A percentile compares a stretch with the other conserved stretches of the same genome.
Evolutionary conservation across 2,888 invertebrate genomes (phyloP).

Genomic region (Zootermopsis nevadensis): DNA sequence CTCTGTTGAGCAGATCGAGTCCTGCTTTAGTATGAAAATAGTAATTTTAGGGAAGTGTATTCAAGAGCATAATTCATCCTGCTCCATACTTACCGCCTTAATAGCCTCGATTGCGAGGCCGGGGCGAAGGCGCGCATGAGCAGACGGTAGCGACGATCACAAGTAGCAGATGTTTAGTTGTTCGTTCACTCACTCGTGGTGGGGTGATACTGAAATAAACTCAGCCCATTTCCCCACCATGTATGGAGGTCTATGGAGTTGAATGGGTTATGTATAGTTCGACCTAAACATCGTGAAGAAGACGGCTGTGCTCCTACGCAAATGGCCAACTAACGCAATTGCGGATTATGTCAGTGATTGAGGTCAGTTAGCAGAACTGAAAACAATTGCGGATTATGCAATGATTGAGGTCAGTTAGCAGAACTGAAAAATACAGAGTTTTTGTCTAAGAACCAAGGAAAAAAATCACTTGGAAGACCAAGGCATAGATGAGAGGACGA

Average conservation of each 20-base stretch:
- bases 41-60: neutral
- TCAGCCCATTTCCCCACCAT: slow-evolving; percentile 40
- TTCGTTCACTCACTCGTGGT: neutral
- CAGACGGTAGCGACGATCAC: neutral
- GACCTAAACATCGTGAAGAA: neutral
- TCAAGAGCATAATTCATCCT: neutral
- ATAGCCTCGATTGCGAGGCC: neutral
- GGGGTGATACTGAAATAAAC: slow-evolving; percentile 24
- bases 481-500: no score
- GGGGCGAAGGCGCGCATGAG: neutral
- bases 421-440: no score
- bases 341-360: no score
- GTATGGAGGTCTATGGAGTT: slow-evolving; percentile 30
- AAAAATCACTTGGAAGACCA: no score
- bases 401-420: no score
- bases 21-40: no score
- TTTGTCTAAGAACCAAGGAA: no score
- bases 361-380: no score
- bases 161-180: neutral
- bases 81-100: neutral
- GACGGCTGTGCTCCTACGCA: neutral
- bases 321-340: neutral
- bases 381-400: no score
- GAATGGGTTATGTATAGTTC: slow-evolving; percentile 25
- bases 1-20: no score